Base-by-base conservation (phyloP, 2,888 invertebrate genomes). In the Cantharis lateralis region DNA sequence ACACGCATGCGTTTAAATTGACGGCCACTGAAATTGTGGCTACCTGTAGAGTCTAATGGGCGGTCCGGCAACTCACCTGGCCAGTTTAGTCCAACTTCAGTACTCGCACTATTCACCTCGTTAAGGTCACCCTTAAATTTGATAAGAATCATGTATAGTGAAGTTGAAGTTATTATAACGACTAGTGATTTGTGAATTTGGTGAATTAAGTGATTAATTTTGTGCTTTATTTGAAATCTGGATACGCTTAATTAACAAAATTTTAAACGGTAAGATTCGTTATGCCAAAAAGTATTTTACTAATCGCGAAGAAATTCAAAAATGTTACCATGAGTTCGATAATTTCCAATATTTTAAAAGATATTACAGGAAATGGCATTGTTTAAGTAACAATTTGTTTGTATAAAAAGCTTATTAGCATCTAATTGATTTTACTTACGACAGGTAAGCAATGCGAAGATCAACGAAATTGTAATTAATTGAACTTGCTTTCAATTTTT, bases 21-120 rank as follows among this genome's bases (percentile, higher is more conserved):
- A 81, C 83, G 84, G 85, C 83, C 84, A 84, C 84, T 83, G 84
- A 85, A 85, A 83, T 81, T 84, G 84, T 82, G 84, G 83, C 84
- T 87, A 87, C 88, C 86, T 87, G 87, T 86, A 83, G 81, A 84
- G 83, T 84, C 84, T 82, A 83, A 84, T 86, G 85, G 85, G 86
- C 86, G 86, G 87, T 86, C 84, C 86, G 84, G 84, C 85, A 81
- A 84, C 83, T 85, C 84, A 85, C 86, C 85, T 86, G 85, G 83
- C 84, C 84, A 84, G 84, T 86, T 86, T 87, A 87, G 87, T 87
- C 85, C 85, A 85, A 84, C 83, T 84, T 83, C 82, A 87, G 85
- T 85, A 85, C 83, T 85, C 86, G 85, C 81, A 81, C 80, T 82
- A 84, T 80, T 81, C 84, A 83, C 83, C 81, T 79, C 81, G 80